Base-by-base conservation (phyloP, 2,888 invertebrate genomes). In the Pinctada fucata region DNA sequence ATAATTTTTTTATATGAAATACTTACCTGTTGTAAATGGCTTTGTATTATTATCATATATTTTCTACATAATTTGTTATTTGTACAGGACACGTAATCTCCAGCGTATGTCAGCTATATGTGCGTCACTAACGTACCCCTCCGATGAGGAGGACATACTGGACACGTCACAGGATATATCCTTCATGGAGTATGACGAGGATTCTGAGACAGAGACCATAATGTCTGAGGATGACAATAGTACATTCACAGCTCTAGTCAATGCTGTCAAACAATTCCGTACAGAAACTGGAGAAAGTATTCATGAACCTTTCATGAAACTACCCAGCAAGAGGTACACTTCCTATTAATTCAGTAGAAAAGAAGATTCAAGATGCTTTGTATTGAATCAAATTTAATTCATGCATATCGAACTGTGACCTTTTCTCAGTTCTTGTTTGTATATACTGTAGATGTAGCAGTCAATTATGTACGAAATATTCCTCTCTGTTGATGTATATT, bases 291-390 rank as follows among this genome's bases (percentile, higher is more conserved):
- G 97, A n/a, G 94, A 95, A 2, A 94, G 95, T n/a, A 94, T 98
- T 90, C 96, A 97, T 49, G 97, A 98, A 90, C 97, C 98, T 0
- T 97, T 99, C 93, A 96, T 97, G 95, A 96, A 97, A 89, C 94
- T 99, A 78, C 99, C 99, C 0, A 97, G 97, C 5, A 92, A 91
- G 89, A 92, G 91, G 93, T 92, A 77, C 58, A 31, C 71, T 63
- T n/a, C 31, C 3, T 3, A 52, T 68, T 70, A 48, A 8, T 47
- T 48, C 47, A 47, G 45, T 47, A 68, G 3, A 48, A 8, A 16
- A 58, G 8, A 58, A 58, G 8, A 58, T 10, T 58, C 58, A 10
- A 10, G 58, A 10, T 72, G 16, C 45, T 51, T 64, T 64, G 3
- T 6, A 47, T 72, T 72, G 31, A 31, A 31, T 31, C 31, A 31